phyloP scores from a whole-genome alignment of 92 coral and sea anemone genomes.

The Heliopora coerulea region DNA sequence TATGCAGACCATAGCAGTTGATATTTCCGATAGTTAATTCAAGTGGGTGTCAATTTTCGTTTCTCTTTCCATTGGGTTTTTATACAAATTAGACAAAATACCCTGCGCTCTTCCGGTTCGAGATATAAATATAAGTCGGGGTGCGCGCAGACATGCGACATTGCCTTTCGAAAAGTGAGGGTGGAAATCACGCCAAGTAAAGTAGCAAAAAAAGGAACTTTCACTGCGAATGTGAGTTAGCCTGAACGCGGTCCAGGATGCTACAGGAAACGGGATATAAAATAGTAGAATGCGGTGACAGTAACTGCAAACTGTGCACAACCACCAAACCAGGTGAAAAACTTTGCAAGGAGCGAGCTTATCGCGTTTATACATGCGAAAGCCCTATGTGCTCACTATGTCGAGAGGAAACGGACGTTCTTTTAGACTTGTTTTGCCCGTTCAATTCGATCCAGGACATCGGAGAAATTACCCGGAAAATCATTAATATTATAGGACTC shows the following conservation, averaged over 20 bases:
- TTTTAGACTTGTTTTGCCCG: conserved; percentile 37
- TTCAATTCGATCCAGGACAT: conserved; percentile 30
- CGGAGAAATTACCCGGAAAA: conserved; percentile 26
- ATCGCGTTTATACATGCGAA: conserved; percentile 33
- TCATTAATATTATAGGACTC: conserved; percentile 14
- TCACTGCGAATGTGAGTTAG: no score
- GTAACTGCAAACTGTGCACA: conserved; percentile 32
- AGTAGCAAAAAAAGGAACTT: no score
- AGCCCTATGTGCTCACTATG: conserved; percentile 29
- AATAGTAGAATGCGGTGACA: conserved; percentile 25
- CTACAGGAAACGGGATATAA: conserved; percentile 8
- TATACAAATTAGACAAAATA: no score
- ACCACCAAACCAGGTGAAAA: background rate
- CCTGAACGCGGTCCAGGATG: no score
- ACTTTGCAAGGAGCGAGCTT: background rate
- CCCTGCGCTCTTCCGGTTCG: no score
- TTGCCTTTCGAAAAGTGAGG: no score
- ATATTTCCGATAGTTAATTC: background rate
- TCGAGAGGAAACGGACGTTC: conserved; percentile 36
- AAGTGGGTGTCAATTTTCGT: conserved; percentile 1
- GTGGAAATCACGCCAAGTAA: no score
- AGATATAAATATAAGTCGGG: no score
- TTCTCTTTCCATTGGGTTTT: background rate
- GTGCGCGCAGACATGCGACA: no score
- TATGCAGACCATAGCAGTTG: background rate